Percentiles rank a stretch among this genome's conserved stretches.
These are phyloP conservation scores for Troides aeacus DNA, from an alignment of 2,888 invertebrate species.

Conservation along the genomic window DNA sequence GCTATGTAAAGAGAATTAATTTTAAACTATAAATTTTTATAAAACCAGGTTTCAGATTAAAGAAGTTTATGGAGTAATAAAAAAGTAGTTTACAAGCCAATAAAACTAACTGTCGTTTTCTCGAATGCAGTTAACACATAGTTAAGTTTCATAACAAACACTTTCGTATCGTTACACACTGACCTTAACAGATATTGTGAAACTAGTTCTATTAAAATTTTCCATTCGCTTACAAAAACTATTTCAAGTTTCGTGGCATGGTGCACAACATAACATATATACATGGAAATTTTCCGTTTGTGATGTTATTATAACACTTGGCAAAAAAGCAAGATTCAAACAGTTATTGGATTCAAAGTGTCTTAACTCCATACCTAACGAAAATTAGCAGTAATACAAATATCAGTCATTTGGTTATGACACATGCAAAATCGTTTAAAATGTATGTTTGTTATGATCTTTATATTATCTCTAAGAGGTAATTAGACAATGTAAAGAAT, in stretches of 20 bases:
- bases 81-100: neutral
- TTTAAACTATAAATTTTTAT: no score
- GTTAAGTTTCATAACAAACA: constrained; percentile 3
- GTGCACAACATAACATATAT: neutral
- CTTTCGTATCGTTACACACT: constrained; percentile 10
- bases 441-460: neutral
- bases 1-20: no score
- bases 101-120: constrained; percentile 1
- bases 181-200: constrained; percentile 9
- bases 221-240: constrained; percentile 9
- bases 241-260: neutral
- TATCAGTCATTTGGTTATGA: no score
- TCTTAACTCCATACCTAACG: no score
- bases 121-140: neutral
- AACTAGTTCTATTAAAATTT: constrained; percentile 24
- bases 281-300: neutral
- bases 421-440: no score
- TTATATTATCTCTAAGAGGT: neutral
- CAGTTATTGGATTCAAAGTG: neutral
- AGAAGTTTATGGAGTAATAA: neutral
- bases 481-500: neutral
- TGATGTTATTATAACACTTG: neutral
- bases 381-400: no score
- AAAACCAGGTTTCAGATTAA: no score
- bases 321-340: neutral